Evolutionary conservation across 2,797 vertebrate species (phyloP).

Genomic region (Mus minutoides): DNA sequence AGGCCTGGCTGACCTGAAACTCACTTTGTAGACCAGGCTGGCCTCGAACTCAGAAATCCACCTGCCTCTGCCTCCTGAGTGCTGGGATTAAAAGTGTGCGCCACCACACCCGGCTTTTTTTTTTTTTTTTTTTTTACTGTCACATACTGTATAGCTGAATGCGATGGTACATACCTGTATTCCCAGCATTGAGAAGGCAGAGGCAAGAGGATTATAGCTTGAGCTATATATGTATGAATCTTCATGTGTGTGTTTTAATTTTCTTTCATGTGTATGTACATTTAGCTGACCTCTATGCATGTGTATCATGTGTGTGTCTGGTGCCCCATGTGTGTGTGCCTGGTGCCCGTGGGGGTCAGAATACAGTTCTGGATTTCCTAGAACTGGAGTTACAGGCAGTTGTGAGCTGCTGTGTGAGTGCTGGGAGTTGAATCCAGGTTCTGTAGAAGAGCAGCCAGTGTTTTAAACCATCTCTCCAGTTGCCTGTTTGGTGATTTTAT

Average conservation of each 20-base stretch:
- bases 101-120: too few relatives aligned
- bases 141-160: background rate
- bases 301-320: background rate
- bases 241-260: background rate
- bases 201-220: background rate
- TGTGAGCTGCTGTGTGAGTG: background rate
- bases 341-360: background rate
- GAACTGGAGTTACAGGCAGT: background rate
- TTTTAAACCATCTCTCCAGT: background rate
- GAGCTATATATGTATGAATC: too few relatives aligned
- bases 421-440: background rate
- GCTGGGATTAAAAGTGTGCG: too few relatives aligned
- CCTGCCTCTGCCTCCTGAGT: too few relatives aligned
- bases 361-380: too few relatives aligned
- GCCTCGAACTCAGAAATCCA: too few relatives aligned
- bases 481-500: background rate
- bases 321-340: background rate
- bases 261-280: background rate
- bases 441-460: background rate
- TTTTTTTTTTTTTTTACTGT: background rate
- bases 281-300: background rate
- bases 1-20: too few relatives aligned
- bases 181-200: background rate
- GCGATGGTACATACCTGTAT: background rate
- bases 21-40: too few relatives aligned